Percentiles rank a stretch among this genome's conserved stretches.
These are phyloP conservation scores for Acleris holmiana DNA, from an alignment of 2,888 invertebrate genomes.

Conservation along the genomic window DNA sequence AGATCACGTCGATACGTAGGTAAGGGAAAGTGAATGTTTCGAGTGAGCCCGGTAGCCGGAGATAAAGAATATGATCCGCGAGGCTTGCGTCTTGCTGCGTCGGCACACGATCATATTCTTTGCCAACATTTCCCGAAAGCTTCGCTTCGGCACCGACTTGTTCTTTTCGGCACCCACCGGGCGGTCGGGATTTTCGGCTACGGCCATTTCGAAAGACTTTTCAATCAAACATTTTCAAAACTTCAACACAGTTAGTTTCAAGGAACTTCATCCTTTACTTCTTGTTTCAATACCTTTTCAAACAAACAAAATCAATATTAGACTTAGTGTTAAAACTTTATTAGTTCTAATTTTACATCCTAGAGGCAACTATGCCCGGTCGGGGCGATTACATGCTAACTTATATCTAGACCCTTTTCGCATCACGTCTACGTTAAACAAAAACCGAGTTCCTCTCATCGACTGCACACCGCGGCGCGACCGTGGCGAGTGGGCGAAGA, in stretches of 20 bases:
- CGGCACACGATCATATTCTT: slow-evolving; percentile 79
- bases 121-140: slow-evolving; percentile 56
- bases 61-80: slow-evolving; percentile 77
- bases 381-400: slow-evolving; percentile 68
- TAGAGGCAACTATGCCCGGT: slow-evolving; percentile 67
- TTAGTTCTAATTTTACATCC: slow-evolving; percentile 77
- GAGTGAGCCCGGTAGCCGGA: slow-evolving; percentile 37
- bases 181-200: slow-evolving; percentile 68
- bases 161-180: slow-evolving; percentile 62
- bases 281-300: slow-evolving; percentile 93
- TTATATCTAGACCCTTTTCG: slow-evolving; percentile 70
- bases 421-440: slow-evolving; percentile 54
- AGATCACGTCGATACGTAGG: slow-evolving; percentile 55
- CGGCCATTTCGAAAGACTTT: slow-evolving; percentile 76
- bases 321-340: slow-evolving; percentile 82
- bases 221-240: slow-evolving; percentile 83
- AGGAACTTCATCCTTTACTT: slow-evolving; percentile 91
- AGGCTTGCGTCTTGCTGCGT: slow-evolving; percentile 70
- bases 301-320: slow-evolving; percentile 91
- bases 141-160: slow-evolving; percentile 63
- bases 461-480: slow-evolving; percentile 36
- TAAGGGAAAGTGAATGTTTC: slow-evolving; percentile 40
- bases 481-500: slow-evolving; percentile 41
- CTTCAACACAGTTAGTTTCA: slow-evolving; percentile 84
- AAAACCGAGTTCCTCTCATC: slow-evolving; percentile 44